phyloP scores from a whole-genome alignment of 2,888 invertebrate species.

The Trissolcus japonicus region DNA sequence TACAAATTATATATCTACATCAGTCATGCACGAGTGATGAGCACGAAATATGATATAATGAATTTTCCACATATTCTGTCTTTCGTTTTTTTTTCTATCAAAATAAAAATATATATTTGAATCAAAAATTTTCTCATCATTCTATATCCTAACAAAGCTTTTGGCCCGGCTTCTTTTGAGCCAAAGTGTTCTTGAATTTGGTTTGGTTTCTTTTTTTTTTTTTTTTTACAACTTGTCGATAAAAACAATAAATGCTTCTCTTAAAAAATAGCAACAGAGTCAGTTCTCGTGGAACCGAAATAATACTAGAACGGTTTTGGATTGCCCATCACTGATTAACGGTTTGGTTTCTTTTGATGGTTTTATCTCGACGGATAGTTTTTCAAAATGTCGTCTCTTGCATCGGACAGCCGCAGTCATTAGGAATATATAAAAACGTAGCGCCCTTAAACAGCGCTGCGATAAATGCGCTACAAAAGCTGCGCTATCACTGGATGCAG shows the following conservation, averaged over 20 bases:
- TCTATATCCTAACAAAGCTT: slow-evolving; percentile 30
- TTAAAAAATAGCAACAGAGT: slow-evolving; percentile 26
- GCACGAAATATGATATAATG: slow-evolving; percentile 36
- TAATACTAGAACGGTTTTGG: slow-evolving; percentile 21
- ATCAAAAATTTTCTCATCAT: slow-evolving; percentile 26
- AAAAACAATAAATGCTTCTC: slow-evolving; percentile 12
- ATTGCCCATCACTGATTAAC: slow-evolving; percentile 33
- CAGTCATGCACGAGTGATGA: slow-evolving; percentile 54
- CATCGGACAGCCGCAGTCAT: neutral
- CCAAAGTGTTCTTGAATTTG: slow-evolving; percentile 4
- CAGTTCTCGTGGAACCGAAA: slow-evolving; percentile 19
- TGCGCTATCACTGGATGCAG: slow-evolving; percentile 93
- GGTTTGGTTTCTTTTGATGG: slow-evolving; percentile 24
- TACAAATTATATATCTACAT: slow-evolving; percentile 53
- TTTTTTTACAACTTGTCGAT: slow-evolving; percentile 3
- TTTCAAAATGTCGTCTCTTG: neutral
- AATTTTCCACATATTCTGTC: slow-evolving; percentile 28
- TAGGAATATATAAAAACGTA: slow-evolving; percentile 62
- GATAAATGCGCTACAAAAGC: slow-evolving; percentile 79
- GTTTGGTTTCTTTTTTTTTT: slow-evolving; percentile 5
- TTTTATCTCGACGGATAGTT: neutral
- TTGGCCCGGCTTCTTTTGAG: slow-evolving; percentile 11
- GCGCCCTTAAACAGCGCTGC: slow-evolving; percentile 70
- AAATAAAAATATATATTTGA: slow-evolving; percentile 50
- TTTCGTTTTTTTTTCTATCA: slow-evolving; percentile 19